These are phyloP conservation scores for Ciconia boyciana DNA, from an alignment of 2,113 vertebrate species.

Conservation along the genomic window DNA sequence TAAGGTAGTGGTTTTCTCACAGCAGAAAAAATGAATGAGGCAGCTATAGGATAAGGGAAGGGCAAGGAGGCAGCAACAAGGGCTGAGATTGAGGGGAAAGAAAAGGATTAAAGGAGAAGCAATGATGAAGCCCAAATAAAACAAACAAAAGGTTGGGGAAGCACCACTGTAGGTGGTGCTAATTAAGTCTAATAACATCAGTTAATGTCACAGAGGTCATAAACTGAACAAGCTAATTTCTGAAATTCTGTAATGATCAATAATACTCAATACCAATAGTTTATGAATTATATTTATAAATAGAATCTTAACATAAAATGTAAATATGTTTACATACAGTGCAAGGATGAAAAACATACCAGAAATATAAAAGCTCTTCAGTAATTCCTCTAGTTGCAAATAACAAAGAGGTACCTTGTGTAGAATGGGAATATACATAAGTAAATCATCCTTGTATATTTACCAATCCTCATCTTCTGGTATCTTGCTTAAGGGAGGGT, in stretches of 20 bases:
- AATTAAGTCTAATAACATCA: neutral
- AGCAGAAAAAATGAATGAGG: neutral
- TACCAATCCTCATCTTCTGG: slow-evolving; percentile 95
- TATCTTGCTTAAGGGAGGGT: slow-evolving; percentile 87
- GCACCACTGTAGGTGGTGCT: neutral
- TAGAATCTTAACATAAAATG: neutral
- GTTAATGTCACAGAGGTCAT: neutral
- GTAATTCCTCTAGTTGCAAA: neutral
- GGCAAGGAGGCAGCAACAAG: neutral
- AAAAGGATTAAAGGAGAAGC: neutral
- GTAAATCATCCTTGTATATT: slow-evolving; percentile 36
- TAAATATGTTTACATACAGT: neutral
- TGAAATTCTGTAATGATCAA: neutral
- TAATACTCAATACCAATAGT: neutral
- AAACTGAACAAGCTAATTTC: neutral
- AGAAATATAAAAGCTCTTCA: neutral
- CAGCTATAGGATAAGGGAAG: neutral
- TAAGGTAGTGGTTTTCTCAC: neutral
- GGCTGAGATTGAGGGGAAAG: neutral
- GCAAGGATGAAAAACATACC: neutral
- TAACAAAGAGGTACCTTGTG: neutral
- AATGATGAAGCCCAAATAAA: neutral
- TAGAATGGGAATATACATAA: neutral
- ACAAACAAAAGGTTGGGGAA: neutral
- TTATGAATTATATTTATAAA: neutral